Conservation (phyloP, 2,888 invertebrate genomes). For the Macrophya alboannulata region DNA sequence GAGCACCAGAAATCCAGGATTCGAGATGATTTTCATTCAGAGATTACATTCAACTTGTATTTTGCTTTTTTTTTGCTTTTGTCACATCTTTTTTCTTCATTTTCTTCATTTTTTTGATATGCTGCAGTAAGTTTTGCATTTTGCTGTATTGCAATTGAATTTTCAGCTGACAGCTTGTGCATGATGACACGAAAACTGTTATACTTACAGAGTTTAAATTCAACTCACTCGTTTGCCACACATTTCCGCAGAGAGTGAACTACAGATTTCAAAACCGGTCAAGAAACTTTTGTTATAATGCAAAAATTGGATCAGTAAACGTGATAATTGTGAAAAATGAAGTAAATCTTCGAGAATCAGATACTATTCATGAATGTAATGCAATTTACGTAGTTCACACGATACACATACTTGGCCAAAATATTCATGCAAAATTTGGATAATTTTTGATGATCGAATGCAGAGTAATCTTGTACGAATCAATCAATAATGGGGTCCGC, state of each 20-base stretch:
- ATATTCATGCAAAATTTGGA: not conserved
- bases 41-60: not conserved
- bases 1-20: not conserved
- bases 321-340: not conserved
- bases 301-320: not conserved
- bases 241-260: not conserved
- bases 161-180: not conserved
- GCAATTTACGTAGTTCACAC: not conserved
- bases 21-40: not conserved
- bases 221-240: not conserved
- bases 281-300: not conserved
- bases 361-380: not conserved
- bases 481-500: not conserved
- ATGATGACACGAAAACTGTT: not conserved
- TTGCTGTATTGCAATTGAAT: no score
- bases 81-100: not conserved
- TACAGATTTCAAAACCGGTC: not conserved
- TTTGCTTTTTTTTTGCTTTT: not conserved
- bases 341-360: not conserved
- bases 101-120: not conserved
- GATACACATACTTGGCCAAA: not conserved
- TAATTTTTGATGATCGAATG: not conserved
- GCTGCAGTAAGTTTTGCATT: not conserved
- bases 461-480: not conserved
- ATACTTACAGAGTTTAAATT: not conserved